Evolutionary conservation across 2,113 vertebrate species (phyloP).

Genomic region (Melanocharis versteri): DNA sequence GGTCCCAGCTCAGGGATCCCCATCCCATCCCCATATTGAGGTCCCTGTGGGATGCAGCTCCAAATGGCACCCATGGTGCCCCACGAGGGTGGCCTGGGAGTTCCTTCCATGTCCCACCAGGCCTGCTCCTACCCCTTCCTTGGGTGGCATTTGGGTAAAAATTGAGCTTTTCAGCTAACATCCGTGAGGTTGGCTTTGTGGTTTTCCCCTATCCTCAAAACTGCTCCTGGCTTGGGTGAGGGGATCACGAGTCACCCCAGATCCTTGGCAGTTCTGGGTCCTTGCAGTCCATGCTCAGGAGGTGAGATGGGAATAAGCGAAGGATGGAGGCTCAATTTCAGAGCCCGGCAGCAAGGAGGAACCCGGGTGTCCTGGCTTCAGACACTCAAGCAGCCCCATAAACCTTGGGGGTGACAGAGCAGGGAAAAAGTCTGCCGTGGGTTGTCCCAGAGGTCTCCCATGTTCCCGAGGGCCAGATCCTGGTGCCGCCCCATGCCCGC

Average conservation of each 20-base stretch:
- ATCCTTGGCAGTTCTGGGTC: neutral
- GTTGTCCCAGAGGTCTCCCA: neutral
- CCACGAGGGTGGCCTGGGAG: fast-evolving
- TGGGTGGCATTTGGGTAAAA: neutral
- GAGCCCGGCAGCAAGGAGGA: fast-evolving
- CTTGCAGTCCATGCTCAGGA: neutral
- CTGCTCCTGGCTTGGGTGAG: neutral
- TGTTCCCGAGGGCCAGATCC: neutral
- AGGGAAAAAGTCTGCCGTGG: neutral
- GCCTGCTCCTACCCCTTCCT: neutral
- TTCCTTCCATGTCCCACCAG: neutral
- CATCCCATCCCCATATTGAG: neutral
- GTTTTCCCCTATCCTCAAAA: neutral
- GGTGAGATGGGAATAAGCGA: neutral
- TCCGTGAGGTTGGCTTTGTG: neutral
- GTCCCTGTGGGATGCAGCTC: neutral
- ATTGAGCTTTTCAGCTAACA: neutral
- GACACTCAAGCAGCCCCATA: neutral
- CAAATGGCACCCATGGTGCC: neutral
- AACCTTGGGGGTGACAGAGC: neutral
- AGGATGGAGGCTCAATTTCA: neutral
- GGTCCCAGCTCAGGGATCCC: neutral
- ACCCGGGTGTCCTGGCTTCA: neutral
- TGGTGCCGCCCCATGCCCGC: fast-evolving
- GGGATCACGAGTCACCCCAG: neutral